These are phyloP conservation scores for Lasioglossum lativentre DNA, from an alignment of 2,888 invertebrate genomes.

Conservation along the genomic window DNA sequence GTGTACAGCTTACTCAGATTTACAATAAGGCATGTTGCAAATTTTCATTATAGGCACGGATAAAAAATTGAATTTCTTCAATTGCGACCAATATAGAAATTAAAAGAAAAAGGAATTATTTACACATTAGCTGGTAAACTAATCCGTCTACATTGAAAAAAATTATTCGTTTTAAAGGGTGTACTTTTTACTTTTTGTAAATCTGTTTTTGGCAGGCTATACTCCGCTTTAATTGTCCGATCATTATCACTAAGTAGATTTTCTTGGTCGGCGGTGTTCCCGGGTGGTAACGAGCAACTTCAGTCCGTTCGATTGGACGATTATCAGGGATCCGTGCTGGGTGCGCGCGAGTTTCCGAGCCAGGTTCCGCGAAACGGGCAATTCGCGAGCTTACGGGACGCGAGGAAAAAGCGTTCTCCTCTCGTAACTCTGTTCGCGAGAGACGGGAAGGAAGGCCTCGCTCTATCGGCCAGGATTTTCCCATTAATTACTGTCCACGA, in stretches of 20 bases:
- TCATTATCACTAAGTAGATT: neutral
- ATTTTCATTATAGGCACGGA: too few species aligned
- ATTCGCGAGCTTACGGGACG: slow-evolving; percentile 28
- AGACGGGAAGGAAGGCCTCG: slow-evolving; percentile 51
- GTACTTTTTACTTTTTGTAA: too few species aligned
- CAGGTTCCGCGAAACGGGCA: slow-evolving; percentile 36
- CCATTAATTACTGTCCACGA: slow-evolving; percentile 62
- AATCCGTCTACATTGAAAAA: too few species aligned
- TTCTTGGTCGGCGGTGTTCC: neutral
- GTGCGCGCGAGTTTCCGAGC: slow-evolving; percentile 20
- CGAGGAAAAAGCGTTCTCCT: slow-evolving; percentile 59
- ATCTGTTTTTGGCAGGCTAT: neutral
- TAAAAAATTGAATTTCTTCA: too few species aligned
- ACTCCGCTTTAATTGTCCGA: neutral
- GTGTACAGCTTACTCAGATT: too few species aligned
- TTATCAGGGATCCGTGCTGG: slow-evolving; percentile 6
- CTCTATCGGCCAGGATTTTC: slow-evolving; percentile 54
- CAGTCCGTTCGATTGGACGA: neutral
- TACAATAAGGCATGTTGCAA: too few species aligned
- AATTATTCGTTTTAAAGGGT: too few species aligned
- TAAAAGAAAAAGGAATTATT: too few species aligned
- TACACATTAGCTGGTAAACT: too few species aligned
- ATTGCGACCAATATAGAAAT: too few species aligned
- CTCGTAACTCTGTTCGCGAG: slow-evolving; percentile 49
- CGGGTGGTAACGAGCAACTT: neutral